Evolutionary conservation across 2,888 invertebrate species (phyloP).

Genomic region (Allolobophora icterica): DNA sequence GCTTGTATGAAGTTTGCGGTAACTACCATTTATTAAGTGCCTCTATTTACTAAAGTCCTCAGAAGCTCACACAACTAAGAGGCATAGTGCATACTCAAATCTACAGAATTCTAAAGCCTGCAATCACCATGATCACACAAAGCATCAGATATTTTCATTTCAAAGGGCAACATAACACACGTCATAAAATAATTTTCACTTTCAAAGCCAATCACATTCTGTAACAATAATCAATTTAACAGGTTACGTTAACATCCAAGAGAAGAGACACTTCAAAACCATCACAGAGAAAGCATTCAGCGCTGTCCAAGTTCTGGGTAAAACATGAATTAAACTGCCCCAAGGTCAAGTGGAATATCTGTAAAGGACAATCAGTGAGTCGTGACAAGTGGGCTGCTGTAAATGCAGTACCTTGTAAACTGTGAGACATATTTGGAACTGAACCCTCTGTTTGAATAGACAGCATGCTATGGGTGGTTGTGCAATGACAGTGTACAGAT

Average conservation of each 20-base stretch:
- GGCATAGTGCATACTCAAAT: too few species aligned
- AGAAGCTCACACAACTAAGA: not conserved
- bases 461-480: too few species aligned
- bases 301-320: not conserved
- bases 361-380: too few species aligned
- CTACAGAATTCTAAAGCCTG: not conserved
- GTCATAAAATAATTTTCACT: not conserved
- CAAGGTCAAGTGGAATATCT: not conserved
- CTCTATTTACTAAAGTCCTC: not conserved
- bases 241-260: not conserved
- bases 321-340: too few species aligned
- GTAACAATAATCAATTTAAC: not conserved
- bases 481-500: too few species aligned
- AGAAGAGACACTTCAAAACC: not conserved
- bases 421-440: too few species aligned
- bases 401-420: too few species aligned
- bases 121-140: not conserved
- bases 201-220: not conserved
- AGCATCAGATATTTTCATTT: not conserved
- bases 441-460: too few species aligned
- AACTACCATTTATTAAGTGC: not conserved
- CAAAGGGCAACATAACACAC: too few species aligned
- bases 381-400: too few species aligned
- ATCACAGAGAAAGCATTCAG: not conserved
- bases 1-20: not conserved